A percentile compares a stretch with the other conserved stretches of the same genome.
Evolutionary conservation across 2,888 invertebrate species (phyloP).

Genomic region (Ectropis crepuscularia): DNA sequence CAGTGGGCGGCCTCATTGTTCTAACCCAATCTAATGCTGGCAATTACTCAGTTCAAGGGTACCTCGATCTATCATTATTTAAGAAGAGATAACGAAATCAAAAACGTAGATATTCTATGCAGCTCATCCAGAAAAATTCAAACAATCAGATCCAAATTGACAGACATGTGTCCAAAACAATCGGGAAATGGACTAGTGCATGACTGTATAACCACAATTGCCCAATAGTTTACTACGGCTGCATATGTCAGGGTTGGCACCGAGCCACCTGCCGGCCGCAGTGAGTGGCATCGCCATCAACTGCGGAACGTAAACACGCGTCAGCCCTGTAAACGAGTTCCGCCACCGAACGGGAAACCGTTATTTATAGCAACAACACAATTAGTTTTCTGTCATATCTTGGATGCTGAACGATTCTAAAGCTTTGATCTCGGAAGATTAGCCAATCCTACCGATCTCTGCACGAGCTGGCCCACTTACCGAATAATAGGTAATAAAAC

Average conservation of each 20-base stretch:
- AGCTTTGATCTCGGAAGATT: slow-evolving; percentile 17
- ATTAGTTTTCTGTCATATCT: slow-evolving; percentile 37
- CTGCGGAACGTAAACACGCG: slow-evolving; percentile 33
- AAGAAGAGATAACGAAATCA: slow-evolving; percentile 26
- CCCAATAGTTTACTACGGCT: slow-evolving; percentile 7
- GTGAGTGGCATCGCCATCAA: slow-evolving; percentile 24
- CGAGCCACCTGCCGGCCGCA: slow-evolving; percentile 43
- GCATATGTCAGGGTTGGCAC: slow-evolving; percentile 39
- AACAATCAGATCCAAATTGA: not conserved
- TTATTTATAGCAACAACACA: slow-evolving; percentile 43
- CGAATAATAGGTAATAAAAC: slow-evolving; percentile 13
- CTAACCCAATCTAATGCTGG: not conserved
- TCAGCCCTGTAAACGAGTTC: slow-evolving; percentile 30
- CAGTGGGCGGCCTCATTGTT: slow-evolving; percentile 26
- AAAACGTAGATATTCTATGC: slow-evolving; percentile 33
- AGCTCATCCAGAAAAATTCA: not conserved
- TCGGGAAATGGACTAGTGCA: slow-evolving; percentile 14
- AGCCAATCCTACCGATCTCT: not conserved
- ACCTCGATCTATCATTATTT: not conserved
- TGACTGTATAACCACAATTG: not conserved
- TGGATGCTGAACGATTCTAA: slow-evolving; percentile 28
- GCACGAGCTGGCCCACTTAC: not conserved
- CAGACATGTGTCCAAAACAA: slow-evolving; percentile 36
- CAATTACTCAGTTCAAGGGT: slow-evolving; percentile 9
- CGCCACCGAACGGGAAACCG: slow-evolving; percentile 33